Percentiles rank a stretch among this genome's conserved stretches.
These are phyloP conservation scores for Cavia aperea DNA, from an alignment of 2,113 vertebrate species.

Conservation along the genomic window DNA sequence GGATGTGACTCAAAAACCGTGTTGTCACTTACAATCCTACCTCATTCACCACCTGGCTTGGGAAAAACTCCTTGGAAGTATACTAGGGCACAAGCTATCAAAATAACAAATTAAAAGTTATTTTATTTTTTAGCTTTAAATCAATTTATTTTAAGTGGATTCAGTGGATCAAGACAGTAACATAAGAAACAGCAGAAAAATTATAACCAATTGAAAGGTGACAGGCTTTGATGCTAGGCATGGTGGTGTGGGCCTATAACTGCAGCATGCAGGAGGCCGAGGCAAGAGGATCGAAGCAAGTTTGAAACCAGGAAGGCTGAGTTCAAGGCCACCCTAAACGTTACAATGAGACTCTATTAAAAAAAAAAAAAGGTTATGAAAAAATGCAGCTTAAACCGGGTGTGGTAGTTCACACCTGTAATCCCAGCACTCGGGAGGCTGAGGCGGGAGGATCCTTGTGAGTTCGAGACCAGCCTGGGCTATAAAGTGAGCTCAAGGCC, in stretches of 20 bases:
- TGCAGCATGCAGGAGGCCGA: not conserved
- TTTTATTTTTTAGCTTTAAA: slow-evolving; percentile 5
- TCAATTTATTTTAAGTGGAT: not conserved
- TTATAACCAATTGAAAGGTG: not conserved
- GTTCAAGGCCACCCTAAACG: not conserved
- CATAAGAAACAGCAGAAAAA: not conserved
- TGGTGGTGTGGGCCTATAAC: not conserved
- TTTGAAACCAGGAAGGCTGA: not conserved
- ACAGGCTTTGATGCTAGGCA: not conserved
- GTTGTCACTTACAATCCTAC: not conserved
- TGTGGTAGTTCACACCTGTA: too few species aligned
- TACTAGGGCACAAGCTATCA: not conserved
- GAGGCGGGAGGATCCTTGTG: too few species aligned
- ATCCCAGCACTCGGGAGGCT: too few species aligned
- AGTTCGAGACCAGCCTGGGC: too few species aligned
- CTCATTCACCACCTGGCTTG: not conserved
- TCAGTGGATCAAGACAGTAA: not conserved
- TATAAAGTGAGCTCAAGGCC: too few species aligned
- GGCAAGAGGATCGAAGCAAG: not conserved
- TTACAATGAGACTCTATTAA: not conserved
- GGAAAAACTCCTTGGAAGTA: slow-evolving; percentile 20
- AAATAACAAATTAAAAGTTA: not conserved
- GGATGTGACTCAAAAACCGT: slow-evolving; percentile 26
- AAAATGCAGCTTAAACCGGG: too few species aligned
- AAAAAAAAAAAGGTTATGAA: not conserved